These are phyloP conservation scores for Eugnorisma glareosa DNA, from an alignment of 2,888 invertebrate species.

Conservation along the genomic window DNA sequence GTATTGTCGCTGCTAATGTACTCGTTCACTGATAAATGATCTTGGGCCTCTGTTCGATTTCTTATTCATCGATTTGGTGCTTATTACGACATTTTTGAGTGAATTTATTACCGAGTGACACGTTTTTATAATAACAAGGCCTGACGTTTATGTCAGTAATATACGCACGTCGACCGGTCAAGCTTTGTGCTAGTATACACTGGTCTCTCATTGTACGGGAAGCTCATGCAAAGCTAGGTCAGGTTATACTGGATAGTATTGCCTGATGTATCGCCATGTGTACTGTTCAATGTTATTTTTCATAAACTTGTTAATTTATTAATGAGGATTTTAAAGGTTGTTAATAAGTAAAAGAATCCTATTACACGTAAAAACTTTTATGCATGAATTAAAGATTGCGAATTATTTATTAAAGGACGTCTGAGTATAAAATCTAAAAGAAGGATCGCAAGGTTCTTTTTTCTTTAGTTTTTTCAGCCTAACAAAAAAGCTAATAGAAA, in stretches of 20 bases:
- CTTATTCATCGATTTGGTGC: conserved; percentile 7
- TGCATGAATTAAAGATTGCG: neutral
- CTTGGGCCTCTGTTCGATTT: neutral
- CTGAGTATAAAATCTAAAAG: neutral
- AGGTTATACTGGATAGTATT: too few relatives aligned
- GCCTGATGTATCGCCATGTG: too few relatives aligned
- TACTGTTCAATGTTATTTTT: conserved; percentile 36
- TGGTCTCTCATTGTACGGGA: too few relatives aligned
- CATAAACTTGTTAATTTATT: conserved; percentile 42
- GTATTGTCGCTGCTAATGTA: conserved; percentile 26
- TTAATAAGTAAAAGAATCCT: neutral
- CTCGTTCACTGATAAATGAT: conserved; percentile 35
- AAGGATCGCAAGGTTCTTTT: neutral
- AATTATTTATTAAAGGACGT: neutral
- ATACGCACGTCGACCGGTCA: too few relatives aligned
- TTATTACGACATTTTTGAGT: conserved; percentile 30
- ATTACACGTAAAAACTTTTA: neutral
- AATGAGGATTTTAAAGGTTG: neutral
- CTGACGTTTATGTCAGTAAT: conserved; percentile 15
- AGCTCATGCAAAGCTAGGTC: too few relatives aligned
- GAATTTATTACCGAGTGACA: conserved; percentile 40
- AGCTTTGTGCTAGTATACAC: too few relatives aligned
- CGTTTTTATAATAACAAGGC: conserved; percentile 26
- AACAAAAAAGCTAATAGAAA: neutral
- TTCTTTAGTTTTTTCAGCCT: neutral